Evolutionary conservation across 2,888 invertebrate species (phyloP).

Genomic region (Pollenia angustigena): DNA sequence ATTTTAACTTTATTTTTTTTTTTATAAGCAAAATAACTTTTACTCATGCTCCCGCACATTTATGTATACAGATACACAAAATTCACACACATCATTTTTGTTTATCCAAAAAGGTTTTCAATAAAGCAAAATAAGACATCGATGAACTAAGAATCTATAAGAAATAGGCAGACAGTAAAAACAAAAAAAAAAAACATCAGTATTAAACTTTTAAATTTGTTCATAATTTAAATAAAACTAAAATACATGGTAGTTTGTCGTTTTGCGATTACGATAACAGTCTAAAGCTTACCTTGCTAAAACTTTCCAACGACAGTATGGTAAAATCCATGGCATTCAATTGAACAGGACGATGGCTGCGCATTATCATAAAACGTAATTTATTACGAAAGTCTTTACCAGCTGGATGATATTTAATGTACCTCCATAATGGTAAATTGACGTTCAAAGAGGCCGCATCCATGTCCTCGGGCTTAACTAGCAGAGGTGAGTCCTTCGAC

Average conservation of each 20-base stretch:
- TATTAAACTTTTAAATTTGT: neutral
- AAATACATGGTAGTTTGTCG: slow-evolving; percentile 5
- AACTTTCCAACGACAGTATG: slow-evolving; percentile 76
- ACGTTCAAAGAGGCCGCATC: slow-evolving; percentile 22
- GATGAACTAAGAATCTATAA: slow-evolving; percentile 78
- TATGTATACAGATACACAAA: no score
- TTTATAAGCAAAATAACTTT: neutral
- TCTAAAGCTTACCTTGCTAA: slow-evolving; percentile 18
- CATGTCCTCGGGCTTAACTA: slow-evolving; percentile 36
- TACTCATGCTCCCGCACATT: no score
- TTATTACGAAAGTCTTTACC: slow-evolving; percentile 73
- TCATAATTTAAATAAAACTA: slow-evolving; percentile 12
- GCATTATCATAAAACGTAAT: slow-evolving; percentile 76
- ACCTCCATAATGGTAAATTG: slow-evolving; percentile 55
- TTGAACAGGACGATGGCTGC: slow-evolving; percentile 76
- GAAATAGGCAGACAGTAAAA: neutral
- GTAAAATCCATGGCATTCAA: slow-evolving; percentile 78
- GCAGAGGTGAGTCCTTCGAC: slow-evolving; percentile 50
- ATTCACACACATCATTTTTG: slow-evolving; percentile 18
- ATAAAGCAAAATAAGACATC: slow-evolving; percentile 78
- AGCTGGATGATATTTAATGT: slow-evolving; percentile 68
- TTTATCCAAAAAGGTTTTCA: slow-evolving; percentile 74
- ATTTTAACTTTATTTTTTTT: slow-evolving; percentile 19
- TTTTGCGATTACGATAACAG: neutral
- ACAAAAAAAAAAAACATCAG: neutral